A percentile compares a stretch with the other conserved stretches of the same genome.
These are phyloP conservation scores for Pachypeltis micranthus DNA, from an alignment of 1,140 invertebrate genomes.

Conservation along the genomic window DNA sequence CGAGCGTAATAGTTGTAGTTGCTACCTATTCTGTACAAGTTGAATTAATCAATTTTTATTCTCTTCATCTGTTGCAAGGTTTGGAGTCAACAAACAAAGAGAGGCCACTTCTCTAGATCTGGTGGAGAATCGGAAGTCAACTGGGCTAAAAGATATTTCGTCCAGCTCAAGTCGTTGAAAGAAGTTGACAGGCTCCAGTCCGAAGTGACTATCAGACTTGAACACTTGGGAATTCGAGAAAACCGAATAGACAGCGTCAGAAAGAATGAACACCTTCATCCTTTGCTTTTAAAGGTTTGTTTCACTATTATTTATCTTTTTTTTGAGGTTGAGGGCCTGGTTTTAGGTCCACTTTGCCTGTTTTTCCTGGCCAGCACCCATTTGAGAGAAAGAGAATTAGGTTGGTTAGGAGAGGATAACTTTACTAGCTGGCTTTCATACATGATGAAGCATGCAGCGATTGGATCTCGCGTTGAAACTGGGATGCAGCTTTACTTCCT, in stretches of 20 bases:
- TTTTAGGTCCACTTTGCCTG: background rate
- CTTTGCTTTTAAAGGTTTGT: background rate
- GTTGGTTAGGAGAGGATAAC: too few species aligned
- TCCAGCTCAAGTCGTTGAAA: constrained; percentile 56
- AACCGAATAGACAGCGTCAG: background rate
- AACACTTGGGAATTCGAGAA: constrained; percentile 4
- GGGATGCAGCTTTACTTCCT: too few species aligned
- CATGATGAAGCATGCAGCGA: too few species aligned
- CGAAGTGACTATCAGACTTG: background rate
- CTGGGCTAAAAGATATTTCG: constrained; percentile 60
- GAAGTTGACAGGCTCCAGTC: constrained; percentile 42
- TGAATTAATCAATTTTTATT: too few species aligned
- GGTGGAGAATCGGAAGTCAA: constrained; percentile 38
- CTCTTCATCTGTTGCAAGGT: background rate
- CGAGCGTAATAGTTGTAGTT: too few species aligned
- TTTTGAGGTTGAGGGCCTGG: too few species aligned
- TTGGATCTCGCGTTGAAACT: too few species aligned
- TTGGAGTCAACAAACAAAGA: constrained; percentile 14
- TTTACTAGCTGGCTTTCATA: too few species aligned
- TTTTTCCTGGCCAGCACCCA: background rate
- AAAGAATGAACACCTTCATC: background rate
- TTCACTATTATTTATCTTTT: background rate
- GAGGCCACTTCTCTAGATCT: constrained; percentile 15
- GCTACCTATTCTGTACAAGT: too few species aligned
- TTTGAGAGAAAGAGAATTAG: too few species aligned